These are phyloP conservation scores for Macrosiphum euphorbiae DNA, from an alignment of 2,888 invertebrate genomes.

Conservation along the genomic window DNA sequence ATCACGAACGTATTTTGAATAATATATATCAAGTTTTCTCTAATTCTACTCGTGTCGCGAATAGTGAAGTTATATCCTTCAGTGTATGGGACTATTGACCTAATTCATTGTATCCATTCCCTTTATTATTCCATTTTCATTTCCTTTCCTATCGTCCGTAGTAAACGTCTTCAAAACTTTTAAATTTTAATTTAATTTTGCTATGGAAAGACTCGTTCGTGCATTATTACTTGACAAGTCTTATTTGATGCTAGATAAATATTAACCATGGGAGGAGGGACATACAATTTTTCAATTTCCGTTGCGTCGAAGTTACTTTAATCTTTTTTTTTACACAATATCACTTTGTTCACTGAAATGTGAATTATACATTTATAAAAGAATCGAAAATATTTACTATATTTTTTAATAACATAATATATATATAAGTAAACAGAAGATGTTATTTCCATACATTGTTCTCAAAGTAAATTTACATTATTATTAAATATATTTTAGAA, in stretches of 20 bases:
- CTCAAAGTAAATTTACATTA: too few relatives aligned
- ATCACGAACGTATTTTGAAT: constrained; percentile 64
- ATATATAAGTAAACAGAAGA: background rate
- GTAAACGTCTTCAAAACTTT: constrained; percentile 39
- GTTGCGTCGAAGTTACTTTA: background rate
- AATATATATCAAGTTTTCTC: constrained; percentile 57
- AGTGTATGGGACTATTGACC: constrained; percentile 47
- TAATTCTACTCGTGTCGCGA: constrained; percentile 56
- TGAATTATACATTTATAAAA: constrained; percentile 1
- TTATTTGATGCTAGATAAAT: background rate
- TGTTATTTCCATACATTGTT: background rate
- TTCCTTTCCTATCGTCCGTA: background rate
- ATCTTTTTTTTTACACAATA: background rate
- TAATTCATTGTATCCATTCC: constrained; percentile 34
- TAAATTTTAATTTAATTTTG: constrained; percentile 39
- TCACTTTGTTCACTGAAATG: constrained; percentile 24
- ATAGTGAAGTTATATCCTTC: constrained; percentile 43
- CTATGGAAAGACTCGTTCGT: background rate
- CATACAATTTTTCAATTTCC: constrained; percentile 36
- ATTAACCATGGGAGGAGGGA: background rate
- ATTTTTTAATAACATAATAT: background rate
- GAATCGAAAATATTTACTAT: background rate
- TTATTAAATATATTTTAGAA: too few relatives aligned
- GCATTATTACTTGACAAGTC: constrained; percentile 43
- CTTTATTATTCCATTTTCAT: background rate